Evolutionary conservation across 2,888 invertebrate genomes (phyloP).

Genomic region (Baccha elongata): DNA sequence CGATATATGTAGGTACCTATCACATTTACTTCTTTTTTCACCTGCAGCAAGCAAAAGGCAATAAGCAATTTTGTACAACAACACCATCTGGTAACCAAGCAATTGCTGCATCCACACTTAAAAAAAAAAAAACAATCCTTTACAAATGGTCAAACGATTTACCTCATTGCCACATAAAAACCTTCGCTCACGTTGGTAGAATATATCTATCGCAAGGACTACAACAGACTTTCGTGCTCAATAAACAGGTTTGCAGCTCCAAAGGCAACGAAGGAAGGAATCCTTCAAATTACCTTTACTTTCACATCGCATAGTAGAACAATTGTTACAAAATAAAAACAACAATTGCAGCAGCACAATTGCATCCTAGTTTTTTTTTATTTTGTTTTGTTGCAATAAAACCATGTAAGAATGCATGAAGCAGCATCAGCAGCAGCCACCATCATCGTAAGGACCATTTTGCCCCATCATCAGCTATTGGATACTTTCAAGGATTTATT

Average conservation of each 20-base stretch:
- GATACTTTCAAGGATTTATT: slow-evolving; percentile 79
- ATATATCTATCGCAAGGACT: slow-evolving; percentile 17
- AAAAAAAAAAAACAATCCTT: slow-evolving; percentile 35
- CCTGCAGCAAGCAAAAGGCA: slow-evolving; percentile 29
- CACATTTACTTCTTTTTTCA: not conserved
- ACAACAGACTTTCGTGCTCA: slow-evolving; percentile 36
- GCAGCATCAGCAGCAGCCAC: slow-evolving; percentile 19
- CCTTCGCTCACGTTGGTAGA: slow-evolving; percentile 21
- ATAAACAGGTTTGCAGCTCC: slow-evolving; percentile 40
- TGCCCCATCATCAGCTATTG: slow-evolving; percentile 71
- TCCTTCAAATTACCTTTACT: slow-evolving; percentile 67
- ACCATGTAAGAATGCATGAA: slow-evolving; percentile 21
- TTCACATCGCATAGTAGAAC: slow-evolving; percentile 42
- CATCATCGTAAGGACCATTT: slow-evolving; percentile 59
- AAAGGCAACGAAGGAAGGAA: slow-evolving; percentile 30
- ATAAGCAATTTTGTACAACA: slow-evolving; percentile 42
- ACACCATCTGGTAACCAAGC: slow-evolving; percentile 45
- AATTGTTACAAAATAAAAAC: slow-evolving; percentile 48
- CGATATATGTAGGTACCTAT: slow-evolving; percentile 9
- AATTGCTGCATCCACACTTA: slow-evolving; percentile 56
- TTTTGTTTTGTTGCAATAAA: slow-evolving; percentile 14
- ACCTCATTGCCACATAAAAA: slow-evolving; percentile 68
- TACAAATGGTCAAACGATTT: slow-evolving; percentile 68
- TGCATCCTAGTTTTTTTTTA: slow-evolving; percentile 33
- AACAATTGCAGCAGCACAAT: slow-evolving; percentile 58